Conservation (phyloP, 2,113 vertebrate genomes). For the Nyctibius bracteatus region DNA sequence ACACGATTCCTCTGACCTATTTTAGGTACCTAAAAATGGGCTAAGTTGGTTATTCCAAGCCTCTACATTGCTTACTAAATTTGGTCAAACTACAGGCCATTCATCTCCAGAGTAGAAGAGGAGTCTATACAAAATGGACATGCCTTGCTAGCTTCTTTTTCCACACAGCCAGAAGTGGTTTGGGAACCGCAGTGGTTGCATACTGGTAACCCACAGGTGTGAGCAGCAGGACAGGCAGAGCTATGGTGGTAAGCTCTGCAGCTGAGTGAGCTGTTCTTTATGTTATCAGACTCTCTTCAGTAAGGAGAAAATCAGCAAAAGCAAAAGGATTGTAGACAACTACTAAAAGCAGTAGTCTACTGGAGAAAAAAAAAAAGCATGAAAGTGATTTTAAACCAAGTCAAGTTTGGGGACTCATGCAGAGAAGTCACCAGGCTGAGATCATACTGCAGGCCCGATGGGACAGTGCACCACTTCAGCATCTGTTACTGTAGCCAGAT, state of each 20-base stretch:
- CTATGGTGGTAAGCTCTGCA: neutral
- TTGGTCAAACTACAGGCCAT: neutral
- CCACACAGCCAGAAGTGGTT: neutral
- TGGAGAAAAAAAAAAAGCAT: neutral
- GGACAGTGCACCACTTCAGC: neutral
- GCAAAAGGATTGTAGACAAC: neutral
- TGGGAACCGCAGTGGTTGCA: neutral
- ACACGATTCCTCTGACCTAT: neutral
- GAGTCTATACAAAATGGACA: neutral
- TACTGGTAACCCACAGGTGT: neutral
- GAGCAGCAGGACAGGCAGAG: neutral
- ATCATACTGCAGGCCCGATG: neutral
- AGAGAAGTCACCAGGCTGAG: neutral
- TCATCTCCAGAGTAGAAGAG: neutral
- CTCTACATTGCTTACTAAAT: neutral
- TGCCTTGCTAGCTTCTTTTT: neutral
- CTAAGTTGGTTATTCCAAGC: neutral
- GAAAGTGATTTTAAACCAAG: neutral
- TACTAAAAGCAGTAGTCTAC: neutral
- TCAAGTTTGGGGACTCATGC: neutral
- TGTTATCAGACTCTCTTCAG: neutral
- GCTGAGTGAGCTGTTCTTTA: neutral
- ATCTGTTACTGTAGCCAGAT: neutral
- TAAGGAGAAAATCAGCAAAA: neutral
- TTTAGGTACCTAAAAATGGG: neutral